Percentiles rank a stretch among this genome's conserved stretches.
Evolutionary conservation across 2,113 vertebrate species (phyloP).

Genomic region (Sula dactylatra): DNA sequence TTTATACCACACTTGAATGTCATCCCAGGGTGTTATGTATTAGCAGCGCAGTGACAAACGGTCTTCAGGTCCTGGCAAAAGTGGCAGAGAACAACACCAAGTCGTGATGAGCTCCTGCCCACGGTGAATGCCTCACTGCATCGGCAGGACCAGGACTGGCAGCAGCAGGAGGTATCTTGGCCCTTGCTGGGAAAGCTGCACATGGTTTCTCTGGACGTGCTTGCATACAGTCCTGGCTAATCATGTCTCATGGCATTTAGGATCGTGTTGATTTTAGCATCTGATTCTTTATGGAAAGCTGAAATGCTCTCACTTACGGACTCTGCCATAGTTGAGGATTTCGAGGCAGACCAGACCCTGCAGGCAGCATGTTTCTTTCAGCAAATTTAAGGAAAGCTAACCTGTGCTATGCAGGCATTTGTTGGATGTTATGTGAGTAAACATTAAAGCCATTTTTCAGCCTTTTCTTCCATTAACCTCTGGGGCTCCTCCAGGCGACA

Average conservation of each 20-base stretch:
- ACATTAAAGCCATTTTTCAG: background rate
- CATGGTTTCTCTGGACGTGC: background rate
- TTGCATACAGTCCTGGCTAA: background rate
- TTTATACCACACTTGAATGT: background rate
- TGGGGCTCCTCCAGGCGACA: background rate
- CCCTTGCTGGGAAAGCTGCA: background rate
- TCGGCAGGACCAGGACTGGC: background rate
- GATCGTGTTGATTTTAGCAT: rapidly evolving
- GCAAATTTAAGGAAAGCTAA: background rate
- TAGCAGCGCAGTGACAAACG: background rate
- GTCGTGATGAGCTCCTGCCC: rapidly evolving
- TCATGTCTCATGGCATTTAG: background rate
- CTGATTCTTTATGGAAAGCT: background rate
- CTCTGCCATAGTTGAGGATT: background rate
- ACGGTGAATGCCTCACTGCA: background rate
- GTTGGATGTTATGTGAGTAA: background rate
- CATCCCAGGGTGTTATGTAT: rapidly evolving
- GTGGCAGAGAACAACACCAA: background rate
- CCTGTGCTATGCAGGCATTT: rapidly evolving
- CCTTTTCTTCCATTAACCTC: background rate
- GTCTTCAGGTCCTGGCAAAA: background rate
- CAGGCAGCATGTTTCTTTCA: background rate
- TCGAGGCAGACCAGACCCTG: rapidly evolving
- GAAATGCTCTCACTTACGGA: background rate
- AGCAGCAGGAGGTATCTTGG: background rate